phyloP scores from a whole-genome alignment of 2,888 invertebrate species.

The Choreutis nemorana region DNA sequence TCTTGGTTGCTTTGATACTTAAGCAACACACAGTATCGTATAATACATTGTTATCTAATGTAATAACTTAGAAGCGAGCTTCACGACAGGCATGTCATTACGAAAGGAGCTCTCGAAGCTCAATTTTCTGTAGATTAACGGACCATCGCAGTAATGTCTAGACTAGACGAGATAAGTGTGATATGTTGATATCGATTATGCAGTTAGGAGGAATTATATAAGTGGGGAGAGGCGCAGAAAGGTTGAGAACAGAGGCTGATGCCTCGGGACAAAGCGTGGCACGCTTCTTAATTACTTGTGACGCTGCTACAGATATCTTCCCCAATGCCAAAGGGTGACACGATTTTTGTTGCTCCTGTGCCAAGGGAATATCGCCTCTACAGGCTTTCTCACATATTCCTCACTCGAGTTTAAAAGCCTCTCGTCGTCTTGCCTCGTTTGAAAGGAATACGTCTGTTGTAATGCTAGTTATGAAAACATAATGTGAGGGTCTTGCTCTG shows the following conservation, averaged over 20 bases:
- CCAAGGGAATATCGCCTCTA: constrained; percentile 14
- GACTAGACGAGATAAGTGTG: constrained; percentile 42
- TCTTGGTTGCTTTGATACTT: too few relatives aligned
- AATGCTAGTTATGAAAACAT: constrained; percentile 29
- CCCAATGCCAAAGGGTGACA: constrained; percentile 32
- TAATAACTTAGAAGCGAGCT: neutral
- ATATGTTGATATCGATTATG: constrained; percentile 55
- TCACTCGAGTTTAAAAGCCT: too few relatives aligned
- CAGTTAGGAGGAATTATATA: constrained; percentile 55
- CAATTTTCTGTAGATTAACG: constrained; percentile 27
- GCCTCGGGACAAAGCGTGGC: constrained; percentile 33
- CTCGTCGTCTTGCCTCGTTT: too few relatives aligned
- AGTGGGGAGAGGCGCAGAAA: constrained; percentile 38
- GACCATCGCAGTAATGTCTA: constrained; percentile 35
- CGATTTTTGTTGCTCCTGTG: constrained; percentile 8
- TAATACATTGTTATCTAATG: neutral
- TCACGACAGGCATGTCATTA: too few relatives aligned
- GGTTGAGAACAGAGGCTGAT: constrained; percentile 24
- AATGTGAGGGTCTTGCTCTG: constrained; percentile 27
- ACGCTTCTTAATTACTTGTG: constrained; percentile 56
- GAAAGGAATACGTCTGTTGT: too few relatives aligned
- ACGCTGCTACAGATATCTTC: constrained; percentile 41
- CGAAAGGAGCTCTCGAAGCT: constrained; percentile 23
- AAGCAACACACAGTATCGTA: neutral
- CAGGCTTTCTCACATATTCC: too few relatives aligned